These are phyloP conservation scores for Orthonychiurus folsomi DNA, from an alignment of 2,888 invertebrate species.

Conservation along the genomic window DNA sequence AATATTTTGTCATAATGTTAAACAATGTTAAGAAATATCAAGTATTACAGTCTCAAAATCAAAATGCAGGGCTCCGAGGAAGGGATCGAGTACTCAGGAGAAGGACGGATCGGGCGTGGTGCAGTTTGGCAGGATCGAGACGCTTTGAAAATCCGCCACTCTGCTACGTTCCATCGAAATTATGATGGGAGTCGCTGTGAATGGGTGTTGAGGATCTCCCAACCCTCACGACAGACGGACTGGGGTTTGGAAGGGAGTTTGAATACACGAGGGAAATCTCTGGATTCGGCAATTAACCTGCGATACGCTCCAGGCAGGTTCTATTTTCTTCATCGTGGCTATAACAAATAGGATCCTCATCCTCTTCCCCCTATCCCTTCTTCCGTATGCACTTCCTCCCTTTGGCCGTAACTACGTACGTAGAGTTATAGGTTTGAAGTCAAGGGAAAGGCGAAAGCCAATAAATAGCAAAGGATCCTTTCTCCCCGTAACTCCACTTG, in stretches of 20 bases:
- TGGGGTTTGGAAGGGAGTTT: constrained; percentile 36
- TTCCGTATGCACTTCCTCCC: too few species aligned
- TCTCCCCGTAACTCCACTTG: neutral
- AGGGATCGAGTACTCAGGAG: constrained; percentile 28
- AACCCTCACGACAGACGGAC: constrained; percentile 34
- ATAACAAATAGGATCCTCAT: neutral
- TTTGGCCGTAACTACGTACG: too few species aligned
- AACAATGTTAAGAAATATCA: too few species aligned
- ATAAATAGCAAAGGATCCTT: constrained; percentile 1
- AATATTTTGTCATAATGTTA: too few species aligned
- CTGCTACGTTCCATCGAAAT: constrained; percentile 19
- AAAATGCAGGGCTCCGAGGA: constrained; percentile 36
- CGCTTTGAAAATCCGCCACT: constrained; percentile 28
- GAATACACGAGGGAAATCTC: constrained; percentile 37
- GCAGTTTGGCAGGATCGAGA: constrained; percentile 29
- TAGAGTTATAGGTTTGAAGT: too few species aligned
- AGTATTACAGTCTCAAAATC: too few species aligned
- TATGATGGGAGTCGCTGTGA: constrained; percentile 27
- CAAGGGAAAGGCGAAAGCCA: neutral
- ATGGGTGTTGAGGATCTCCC: constrained; percentile 28
- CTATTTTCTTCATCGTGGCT: neutral
- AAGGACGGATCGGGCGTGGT: constrained; percentile 29
- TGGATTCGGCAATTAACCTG: constrained; percentile 38
- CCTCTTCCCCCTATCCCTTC: neutral
- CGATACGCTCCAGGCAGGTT: constrained; percentile 32